Base-by-base conservation (phyloP, 2,888 invertebrate species). In the Lissonota sp. region DNA sequence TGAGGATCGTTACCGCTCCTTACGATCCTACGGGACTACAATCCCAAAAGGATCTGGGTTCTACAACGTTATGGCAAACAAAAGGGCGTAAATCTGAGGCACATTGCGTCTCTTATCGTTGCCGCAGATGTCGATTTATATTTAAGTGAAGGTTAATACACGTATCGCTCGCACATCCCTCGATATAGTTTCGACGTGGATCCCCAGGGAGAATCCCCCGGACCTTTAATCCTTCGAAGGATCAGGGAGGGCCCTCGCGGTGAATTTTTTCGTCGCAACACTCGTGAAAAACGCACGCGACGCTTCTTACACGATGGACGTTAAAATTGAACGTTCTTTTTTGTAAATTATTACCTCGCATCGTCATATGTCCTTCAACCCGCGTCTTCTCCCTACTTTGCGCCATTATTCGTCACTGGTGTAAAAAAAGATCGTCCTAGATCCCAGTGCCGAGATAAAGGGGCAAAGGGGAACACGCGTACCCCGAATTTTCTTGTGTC, bases 91-190 rank as follows among this genome's bases (percentile, higher is more conserved):
- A 26, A 3, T 26, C 26, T 26, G 26, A 26, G 26, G 26, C 26
- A 3, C 26, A 2, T 26, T 26, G 26, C 26, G 26, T 26, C 26
- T 3, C 26, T 26, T 26, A 26, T 26, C 26, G 26, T 26, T 26
- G 26, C 26, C 26, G 3, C 26, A 26, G 1, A 26, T 26, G 26
- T 26, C 26, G 26, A 26, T 16, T 12, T 57, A 10, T n/a, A 16
- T 42, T 44, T 46, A 37, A 42, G 67, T 44, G 39, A 51, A 40
- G 74, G 55, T 71, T 75, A 64, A 8, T 6, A 75, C 60, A 75
- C 73, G 57, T 73, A 80, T 77, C 72, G 51, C 44, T 72, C 62
- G 40, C 69, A 46, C 72, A 77, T 26, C 80, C 63, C 70, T 51
- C 49, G 49, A 40, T 58, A 40, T 58, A 51, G 42, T 51, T 77